These are phyloP conservation scores for Microchrysa polita DNA, from an alignment of 2,888 invertebrate genomes.

Conservation along the genomic window DNA sequence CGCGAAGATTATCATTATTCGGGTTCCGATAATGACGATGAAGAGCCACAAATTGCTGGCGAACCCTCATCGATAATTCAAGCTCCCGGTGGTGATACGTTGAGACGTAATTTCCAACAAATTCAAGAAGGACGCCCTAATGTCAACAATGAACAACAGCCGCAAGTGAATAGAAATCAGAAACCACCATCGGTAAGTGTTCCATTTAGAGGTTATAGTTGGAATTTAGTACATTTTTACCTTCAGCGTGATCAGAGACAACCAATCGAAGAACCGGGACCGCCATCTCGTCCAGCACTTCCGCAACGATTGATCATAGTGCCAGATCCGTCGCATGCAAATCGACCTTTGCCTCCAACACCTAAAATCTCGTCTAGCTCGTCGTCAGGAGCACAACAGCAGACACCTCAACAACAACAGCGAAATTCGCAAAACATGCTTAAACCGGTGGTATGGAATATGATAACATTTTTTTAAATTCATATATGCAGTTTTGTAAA, in stretches of 20 bases:
- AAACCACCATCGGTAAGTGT: slow-evolving; percentile 64
- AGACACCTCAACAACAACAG: slow-evolving; percentile 74
- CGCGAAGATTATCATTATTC: slow-evolving; percentile 86
- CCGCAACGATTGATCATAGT: slow-evolving; percentile 92
- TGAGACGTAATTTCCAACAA: slow-evolving; percentile 97
- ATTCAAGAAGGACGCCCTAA: slow-evolving; percentile 84
- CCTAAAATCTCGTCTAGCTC: slow-evolving; percentile 75
- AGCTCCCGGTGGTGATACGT: slow-evolving; percentile 89
- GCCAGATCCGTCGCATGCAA: slow-evolving; percentile 78
- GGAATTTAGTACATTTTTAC: not conserved
- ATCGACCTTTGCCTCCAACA: slow-evolving; percentile 84
- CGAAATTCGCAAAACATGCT: slow-evolving; percentile 86
- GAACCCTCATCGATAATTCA: slow-evolving; percentile 94
- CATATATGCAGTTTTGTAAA: not conserved
- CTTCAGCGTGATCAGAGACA: slow-evolving; percentile 60
- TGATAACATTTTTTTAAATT: not conserved
- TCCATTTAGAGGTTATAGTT: not conserved
- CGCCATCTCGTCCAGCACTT: slow-evolving; percentile 87
- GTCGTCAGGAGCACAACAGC: slow-evolving; percentile 60
- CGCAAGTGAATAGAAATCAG: slow-evolving; percentile 70
- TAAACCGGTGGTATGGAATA: slow-evolving; percentile 81
- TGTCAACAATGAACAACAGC: slow-evolving; percentile 70
- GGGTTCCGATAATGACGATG: slow-evolving; percentile 97
- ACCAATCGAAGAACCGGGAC: slow-evolving; percentile 80
- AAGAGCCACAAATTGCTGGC: slow-evolving; percentile 89